Percentiles rank a stretch among this genome's conserved stretches.
These are phyloP conservation scores for Xyrichtys novacula DNA, from an alignment of 2,797 vertebrate genomes.

Conservation along the genomic window DNA sequence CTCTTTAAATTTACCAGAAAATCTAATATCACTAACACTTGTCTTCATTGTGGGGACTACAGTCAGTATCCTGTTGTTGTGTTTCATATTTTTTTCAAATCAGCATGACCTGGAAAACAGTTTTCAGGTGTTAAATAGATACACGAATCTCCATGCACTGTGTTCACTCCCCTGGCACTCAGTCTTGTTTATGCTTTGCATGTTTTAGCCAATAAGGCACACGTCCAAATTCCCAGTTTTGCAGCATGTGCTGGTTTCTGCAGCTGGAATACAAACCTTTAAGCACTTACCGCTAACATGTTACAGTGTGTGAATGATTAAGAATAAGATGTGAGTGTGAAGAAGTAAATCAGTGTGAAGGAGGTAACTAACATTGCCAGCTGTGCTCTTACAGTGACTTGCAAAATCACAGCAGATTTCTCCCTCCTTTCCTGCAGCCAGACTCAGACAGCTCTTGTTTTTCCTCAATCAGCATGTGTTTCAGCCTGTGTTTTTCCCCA, in stretches of 20 bases:
- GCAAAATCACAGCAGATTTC: neutral
- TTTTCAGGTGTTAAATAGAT: constrained; percentile 42
- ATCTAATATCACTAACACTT: neutral
- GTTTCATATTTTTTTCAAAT: constrained; percentile 8
- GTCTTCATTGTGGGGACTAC: neutral
- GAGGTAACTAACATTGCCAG: too few species aligned
- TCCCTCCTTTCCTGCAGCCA: neutral
- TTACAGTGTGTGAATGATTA: constrained; percentile 16
- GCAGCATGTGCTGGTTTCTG: constrained; percentile 17
- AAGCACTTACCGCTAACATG: constrained; percentile 18
- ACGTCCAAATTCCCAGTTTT: constrained; percentile 39
- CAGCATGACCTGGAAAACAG: constrained; percentile 33
- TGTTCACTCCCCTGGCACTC: constrained; percentile 23
- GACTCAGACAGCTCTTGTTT: constrained; percentile 32
- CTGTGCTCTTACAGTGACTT: neutral
- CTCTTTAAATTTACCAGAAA: too few species aligned
- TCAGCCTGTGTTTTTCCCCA: constrained; percentile 52
- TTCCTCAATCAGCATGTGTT: constrained; percentile 46
- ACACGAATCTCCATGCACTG: constrained; percentile 14
- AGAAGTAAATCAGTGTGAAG: neutral
- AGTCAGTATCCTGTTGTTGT: neutral
- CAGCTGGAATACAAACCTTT: constrained; percentile 46
- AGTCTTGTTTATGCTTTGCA: constrained; percentile 45
- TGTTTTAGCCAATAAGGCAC: constrained; percentile 23
- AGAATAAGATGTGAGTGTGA: constrained; percentile 17